Evolutionary conservation across 2,888 invertebrate species (phyloP).

Genomic region (Eudemis profundana): DNA sequence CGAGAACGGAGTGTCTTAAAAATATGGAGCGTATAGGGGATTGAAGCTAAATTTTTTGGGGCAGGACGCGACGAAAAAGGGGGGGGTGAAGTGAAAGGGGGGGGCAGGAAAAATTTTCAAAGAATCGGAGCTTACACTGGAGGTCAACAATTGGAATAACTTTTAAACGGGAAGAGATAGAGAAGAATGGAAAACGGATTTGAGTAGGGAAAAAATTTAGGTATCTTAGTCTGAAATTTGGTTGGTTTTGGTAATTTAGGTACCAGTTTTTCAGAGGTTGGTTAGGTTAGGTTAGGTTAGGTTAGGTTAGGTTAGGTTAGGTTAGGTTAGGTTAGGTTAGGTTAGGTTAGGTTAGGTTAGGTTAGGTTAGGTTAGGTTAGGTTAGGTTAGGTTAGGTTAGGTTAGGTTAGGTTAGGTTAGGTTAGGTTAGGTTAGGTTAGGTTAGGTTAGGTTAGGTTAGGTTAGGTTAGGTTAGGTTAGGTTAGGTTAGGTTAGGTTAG

Average conservation of each 20-base stretch:
- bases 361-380: slow-evolving; percentile 49
- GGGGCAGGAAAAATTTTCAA: no score
- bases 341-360: slow-evolving; percentile 50
- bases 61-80: neutral
- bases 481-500: slow-evolving; percentile 38
- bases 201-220: no score
- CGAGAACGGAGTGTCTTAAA: no score
- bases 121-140: no score
- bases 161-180: no score
- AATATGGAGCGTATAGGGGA: no score
- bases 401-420: slow-evolving; percentile 47
- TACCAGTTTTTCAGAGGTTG: no score
- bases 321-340: slow-evolving; percentile 50
- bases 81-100: neutral
- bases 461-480: slow-evolving; percentile 41
- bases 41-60: no score
- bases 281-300: slow-evolving; percentile 46
- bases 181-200: no score
- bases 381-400: slow-evolving; percentile 49
- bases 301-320: slow-evolving; percentile 50
- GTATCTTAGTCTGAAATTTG: no score
- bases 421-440: slow-evolving; percentile 40
- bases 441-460: slow-evolving; percentile 41
- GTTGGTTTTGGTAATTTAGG: no score
- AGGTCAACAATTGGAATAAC: no score